A percentile compares a stretch with the other conserved stretches of the same genome.
These are phyloP conservation scores for Myotis myotis DNA, from an alignment of 2,797 vertebrate species.

Conservation along the genomic window DNA sequence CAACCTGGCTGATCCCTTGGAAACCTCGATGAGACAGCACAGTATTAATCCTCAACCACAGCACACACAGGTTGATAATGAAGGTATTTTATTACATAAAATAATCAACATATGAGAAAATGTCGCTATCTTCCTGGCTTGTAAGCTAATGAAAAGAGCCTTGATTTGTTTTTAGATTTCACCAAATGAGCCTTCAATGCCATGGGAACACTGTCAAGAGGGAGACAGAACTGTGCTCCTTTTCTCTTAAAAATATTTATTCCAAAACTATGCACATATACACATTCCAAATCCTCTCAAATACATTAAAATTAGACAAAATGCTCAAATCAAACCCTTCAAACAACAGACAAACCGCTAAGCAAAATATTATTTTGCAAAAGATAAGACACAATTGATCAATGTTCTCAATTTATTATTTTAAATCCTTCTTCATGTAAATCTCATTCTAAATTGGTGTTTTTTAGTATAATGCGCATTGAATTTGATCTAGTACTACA, in stretches of 20 bases:
- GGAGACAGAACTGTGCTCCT: background rate
- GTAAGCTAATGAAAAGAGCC: background rate
- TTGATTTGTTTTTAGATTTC: background rate
- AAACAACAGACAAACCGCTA: background rate
- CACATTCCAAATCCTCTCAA: background rate
- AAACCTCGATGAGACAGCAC: background rate
- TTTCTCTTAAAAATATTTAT: background rate
- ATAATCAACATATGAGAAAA: background rate
- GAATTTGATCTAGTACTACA: background rate
- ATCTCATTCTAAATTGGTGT: background rate
- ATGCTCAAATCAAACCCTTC: background rate
- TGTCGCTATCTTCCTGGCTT: background rate
- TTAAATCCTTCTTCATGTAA: background rate
- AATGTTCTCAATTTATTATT: background rate
- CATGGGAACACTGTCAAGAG: background rate
- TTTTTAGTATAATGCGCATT: background rate
- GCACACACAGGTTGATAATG: background rate
- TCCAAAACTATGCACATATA: background rate
- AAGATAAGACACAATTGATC: background rate
- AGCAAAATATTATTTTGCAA: background rate
- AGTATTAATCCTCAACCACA: too few relatives aligned
- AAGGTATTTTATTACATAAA: background rate
- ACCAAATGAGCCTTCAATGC: background rate
- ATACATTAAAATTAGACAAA: background rate
- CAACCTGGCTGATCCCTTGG: background rate